Conservation (phyloP, 2,797 vertebrate species). For the Myotis pilosus region DNA sequence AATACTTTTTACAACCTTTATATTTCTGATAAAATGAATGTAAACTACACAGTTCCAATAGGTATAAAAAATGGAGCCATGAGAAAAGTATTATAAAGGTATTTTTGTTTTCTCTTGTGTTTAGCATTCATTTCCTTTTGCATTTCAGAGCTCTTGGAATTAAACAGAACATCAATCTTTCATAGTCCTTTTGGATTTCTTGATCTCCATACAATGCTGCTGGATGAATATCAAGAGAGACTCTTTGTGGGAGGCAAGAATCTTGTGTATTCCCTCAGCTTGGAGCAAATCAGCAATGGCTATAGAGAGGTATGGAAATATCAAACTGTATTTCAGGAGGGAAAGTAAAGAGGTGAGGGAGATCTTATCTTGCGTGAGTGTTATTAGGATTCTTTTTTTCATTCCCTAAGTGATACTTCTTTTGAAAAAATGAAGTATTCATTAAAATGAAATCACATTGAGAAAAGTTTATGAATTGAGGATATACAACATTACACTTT, state of each 20-base stretch:
- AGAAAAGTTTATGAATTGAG: not conserved
- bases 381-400: not conserved
- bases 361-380: not conserved
- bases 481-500: not conserved
- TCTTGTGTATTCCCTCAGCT: slow-evolving; percentile 92
- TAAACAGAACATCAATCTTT: slow-evolving; percentile 96
- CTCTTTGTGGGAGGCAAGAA: slow-evolving; percentile 96
- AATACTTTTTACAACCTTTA: not conserved
- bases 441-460: slow-evolving; percentile 25
- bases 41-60: slow-evolving; percentile 31
- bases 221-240: slow-evolving; percentile 95
- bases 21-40: slow-evolving; percentile 33
- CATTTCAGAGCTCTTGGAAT: slow-evolving; percentile 93
- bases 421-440: slow-evolving; percentile 11
- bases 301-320: slow-evolving; percentile 89
- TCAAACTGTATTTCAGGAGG: not conserved
- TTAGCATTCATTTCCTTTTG: slow-evolving; percentile 69
- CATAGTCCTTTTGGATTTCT: slow-evolving; percentile 88
- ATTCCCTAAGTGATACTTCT: not conserved
- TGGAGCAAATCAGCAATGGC: slow-evolving; percentile 91
- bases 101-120: slow-evolving; percentile 54
- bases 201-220: slow-evolving; percentile 91
- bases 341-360: not conserved
- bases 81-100: slow-evolving; percentile 17
- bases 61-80: slow-evolving; percentile 14